A percentile compares a stretch with the other conserved stretches of the same genome.
Evolutionary conservation across 1,140 invertebrate species (phyloP).

Genomic region (Cotesia glomerata): DNA sequence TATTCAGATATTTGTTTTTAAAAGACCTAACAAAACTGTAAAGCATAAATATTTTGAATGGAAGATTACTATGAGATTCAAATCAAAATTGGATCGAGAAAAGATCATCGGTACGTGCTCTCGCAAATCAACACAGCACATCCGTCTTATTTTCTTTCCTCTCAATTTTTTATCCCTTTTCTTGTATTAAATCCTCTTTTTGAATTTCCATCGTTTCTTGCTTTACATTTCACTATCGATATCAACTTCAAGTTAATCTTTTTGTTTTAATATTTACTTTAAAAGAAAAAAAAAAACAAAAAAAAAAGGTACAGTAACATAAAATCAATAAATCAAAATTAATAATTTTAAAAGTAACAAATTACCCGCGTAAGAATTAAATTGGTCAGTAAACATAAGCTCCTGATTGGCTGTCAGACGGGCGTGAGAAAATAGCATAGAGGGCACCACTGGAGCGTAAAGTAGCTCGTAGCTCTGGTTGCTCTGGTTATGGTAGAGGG

Average conservation of each 20-base stretch:
- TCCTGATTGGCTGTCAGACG: constrained; percentile 38
- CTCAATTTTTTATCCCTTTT: background rate
- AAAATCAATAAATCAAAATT: too few relatives aligned
- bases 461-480: background rate
- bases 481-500: constrained; percentile 33
- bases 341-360: too few relatives aligned
- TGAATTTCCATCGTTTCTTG: background rate
- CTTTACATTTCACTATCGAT: background rate
- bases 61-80: background rate
- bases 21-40: background rate
- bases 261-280: too few relatives aligned
- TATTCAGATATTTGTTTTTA: background rate
- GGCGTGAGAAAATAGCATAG: constrained; percentile 38
- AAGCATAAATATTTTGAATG: background rate
- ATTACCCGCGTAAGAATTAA: too few relatives aligned
- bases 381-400: too few relatives aligned
- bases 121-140: constrained; percentile 1
- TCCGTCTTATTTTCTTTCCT: background rate
- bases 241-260: too few relatives aligned
- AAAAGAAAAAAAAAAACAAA: too few relatives aligned
- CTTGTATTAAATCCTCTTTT: background rate
- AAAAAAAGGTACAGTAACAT: too few relatives aligned
- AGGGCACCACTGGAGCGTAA: constrained; percentile 25
- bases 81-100: background rate
- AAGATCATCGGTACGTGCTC: constrained; percentile 3